Conservation (phyloP, 2,113 vertebrate species). For the Caranx melampygus region DNA sequence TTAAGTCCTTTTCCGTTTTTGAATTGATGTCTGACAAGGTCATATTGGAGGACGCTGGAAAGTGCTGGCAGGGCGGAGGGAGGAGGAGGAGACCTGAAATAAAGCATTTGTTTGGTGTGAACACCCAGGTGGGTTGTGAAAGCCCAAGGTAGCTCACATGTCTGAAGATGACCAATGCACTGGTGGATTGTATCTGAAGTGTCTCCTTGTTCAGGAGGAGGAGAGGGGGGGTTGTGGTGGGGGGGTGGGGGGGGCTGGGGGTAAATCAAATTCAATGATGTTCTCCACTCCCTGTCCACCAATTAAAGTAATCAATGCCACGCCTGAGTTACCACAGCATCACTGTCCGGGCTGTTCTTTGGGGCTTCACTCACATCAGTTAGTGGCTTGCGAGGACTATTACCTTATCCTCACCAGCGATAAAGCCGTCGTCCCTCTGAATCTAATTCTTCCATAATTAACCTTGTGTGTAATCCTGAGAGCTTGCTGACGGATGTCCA, state of each 20-base stretch:
- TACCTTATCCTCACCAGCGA: conserved; percentile 56
- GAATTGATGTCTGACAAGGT: conserved; percentile 38
- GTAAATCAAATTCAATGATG: conserved; percentile 72
- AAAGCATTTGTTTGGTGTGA: conserved; percentile 41
- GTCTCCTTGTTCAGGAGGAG: background rate
- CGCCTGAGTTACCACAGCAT: conserved; percentile 62
- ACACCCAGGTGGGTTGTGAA: conserved; percentile 48
- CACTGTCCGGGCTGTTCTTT: conserved; percentile 21
- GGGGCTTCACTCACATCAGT: conserved; percentile 37
- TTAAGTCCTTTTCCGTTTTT: conserved; percentile 24
- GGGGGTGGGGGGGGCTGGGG: background rate
- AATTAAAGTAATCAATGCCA: conserved; percentile 77
- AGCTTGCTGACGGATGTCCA: conserved; percentile 75
- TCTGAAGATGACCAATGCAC: conserved; percentile 59
- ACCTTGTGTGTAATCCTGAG: conserved; percentile 73
- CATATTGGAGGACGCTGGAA: conserved; percentile 27
- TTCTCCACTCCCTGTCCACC: conserved; percentile 57
- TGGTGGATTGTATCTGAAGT: conserved; percentile 67
- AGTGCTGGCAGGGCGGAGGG: conserved; percentile 18
- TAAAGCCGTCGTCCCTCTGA: conserved; percentile 58
- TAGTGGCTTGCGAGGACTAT: conserved; percentile 48
- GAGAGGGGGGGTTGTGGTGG: background rate
- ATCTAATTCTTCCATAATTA: conserved; percentile 76
- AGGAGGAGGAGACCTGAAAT: conserved; percentile 15
- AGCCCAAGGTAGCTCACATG: conserved; percentile 21